Evolutionary conservation across 2,888 invertebrate species (phyloP), one percentile per base, ranked within the genome.

Genomic region (Drosophila peninsularis): DNA sequence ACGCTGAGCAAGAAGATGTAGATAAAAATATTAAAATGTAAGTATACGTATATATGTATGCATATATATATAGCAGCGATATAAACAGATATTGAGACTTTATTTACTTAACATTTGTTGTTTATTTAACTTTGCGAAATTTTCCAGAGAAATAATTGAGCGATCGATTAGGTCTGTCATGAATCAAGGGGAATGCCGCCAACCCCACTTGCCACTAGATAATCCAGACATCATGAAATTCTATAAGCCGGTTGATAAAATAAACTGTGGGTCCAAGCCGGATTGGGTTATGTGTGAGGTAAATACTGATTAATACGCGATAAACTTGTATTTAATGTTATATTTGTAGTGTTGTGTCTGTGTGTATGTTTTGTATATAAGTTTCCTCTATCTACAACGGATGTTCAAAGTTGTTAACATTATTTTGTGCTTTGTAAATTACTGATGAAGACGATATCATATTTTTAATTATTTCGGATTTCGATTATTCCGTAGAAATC

Each of bases 221-320:
- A 94, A 95, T 71, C 94, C 95, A 9, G 96, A 96, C 82, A 95
- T 97, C 37, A 95, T 95, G 92, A 94, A 94, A 89, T 96, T 96
- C 82, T 94, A 96, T 65, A 91, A 94, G 13, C 93, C 94, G 14
- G 93, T 94, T 0, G 94, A 94, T 0, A 84, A 88, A 63, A 93
- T 97, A 3, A 92, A 93, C 14, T 98, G 98, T 89, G 93, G 93
- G 13, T 92, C 88, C 86, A 74, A 63, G 9, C 94, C 91, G 70
- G 93, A 92, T 39, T 98, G 98, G 98, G 96, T 97, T 1, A 93
- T 93, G 80, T 96, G 96, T 78, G 94, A 94, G 90, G 96, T 96
- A 90, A 94, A 27, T 67, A 19, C 11, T 34, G 21, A 55, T 30
- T 50, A 50, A 58, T 21, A n/a, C 39, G 14, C 45, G 36, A 13